These are phyloP conservation scores for Actinostola sp. DNA, from an alignment of 92 coral and sea anemone genomes.

Conservation along the genomic window DNA sequence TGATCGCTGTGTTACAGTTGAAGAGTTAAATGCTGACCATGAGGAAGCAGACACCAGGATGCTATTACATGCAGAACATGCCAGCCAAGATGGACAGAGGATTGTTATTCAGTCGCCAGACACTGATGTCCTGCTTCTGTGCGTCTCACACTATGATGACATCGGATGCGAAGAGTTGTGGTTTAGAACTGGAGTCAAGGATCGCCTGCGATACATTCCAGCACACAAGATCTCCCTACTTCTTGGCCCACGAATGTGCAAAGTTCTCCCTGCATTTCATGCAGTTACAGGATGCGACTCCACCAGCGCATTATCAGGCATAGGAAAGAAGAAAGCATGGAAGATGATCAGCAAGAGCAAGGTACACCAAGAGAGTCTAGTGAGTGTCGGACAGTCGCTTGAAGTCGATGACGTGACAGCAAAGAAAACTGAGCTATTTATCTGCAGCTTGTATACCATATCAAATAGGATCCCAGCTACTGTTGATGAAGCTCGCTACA, in stretches of 20 bases:
- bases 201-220: too few relatives aligned
- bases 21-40: constrained; percentile 27
- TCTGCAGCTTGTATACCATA: constrained; percentile 49
- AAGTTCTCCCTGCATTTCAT: constrained; percentile 38
- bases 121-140: constrained; percentile 47
- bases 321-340: constrained; percentile 60
- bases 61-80: constrained; percentile 47
- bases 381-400: too few relatives aligned
- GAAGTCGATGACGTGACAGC: too few relatives aligned
- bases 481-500: constrained; percentile 45
- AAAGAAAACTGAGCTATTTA: constrained; percentile 55
- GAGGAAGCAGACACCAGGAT: constrained; percentile 71
- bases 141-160: constrained; percentile 32
- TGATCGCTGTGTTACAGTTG: neutral
- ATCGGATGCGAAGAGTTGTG: constrained; percentile 50
- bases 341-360: too few relatives aligned
- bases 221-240: too few relatives aligned
- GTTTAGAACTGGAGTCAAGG: constrained; percentile 50
- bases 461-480: constrained; percentile 18
- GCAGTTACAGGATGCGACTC: constrained; percentile 60
- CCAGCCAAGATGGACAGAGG: constrained; percentile 28
- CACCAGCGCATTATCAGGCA: constrained; percentile 46
- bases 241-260: constrained; percentile 34
- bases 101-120: constrained; percentile 60
- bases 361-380: too few relatives aligned